Percentiles rank a stretch among this genome's conserved stretches.
These are phyloP conservation scores for Clepsis dumicolana DNA, from an alignment of 2,888 invertebrate species.

Conservation along the genomic window DNA sequence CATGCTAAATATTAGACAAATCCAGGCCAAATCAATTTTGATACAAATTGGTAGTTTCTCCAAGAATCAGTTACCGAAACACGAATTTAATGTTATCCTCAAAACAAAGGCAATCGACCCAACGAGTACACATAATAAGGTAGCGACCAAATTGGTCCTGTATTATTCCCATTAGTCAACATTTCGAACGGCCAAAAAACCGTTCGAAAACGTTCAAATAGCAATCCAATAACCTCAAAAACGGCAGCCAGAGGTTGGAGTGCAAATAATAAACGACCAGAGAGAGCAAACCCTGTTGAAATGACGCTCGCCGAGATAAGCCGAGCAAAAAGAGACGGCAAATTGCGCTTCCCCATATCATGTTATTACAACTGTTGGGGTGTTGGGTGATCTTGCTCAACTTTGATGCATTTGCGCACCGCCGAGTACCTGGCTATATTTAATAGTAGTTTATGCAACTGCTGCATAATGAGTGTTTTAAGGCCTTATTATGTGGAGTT, in stretches of 20 bases:
- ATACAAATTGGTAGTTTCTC: too few relatives aligned
- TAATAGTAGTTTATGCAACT: too few relatives aligned
- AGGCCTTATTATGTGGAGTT: too few relatives aligned
- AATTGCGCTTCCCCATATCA: conserved; percentile 70
- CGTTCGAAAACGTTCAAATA: background rate
- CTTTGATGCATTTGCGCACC: conserved; percentile 45
- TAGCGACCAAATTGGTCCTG: background rate
- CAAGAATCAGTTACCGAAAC: too few relatives aligned
- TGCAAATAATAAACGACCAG: conserved; percentile 20
- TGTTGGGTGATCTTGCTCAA: too few relatives aligned
- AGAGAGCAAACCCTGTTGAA: conserved; percentile 47
- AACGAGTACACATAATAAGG: background rate
- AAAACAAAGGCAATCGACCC: too few relatives aligned
- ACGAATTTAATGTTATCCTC: too few relatives aligned
- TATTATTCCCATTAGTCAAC: background rate
- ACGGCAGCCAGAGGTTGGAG: background rate
- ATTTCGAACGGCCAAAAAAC: background rate
- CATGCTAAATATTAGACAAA: too few relatives aligned
- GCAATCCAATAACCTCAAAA: conserved; percentile 6
- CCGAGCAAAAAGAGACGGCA: conserved; percentile 67
- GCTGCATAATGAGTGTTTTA: too few relatives aligned
- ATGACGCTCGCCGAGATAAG: conserved; percentile 57
- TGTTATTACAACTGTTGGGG: conserved; percentile 72
- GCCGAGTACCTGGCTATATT: conserved; percentile 49
- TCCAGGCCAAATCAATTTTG: too few relatives aligned